Evolutionary conservation across 2,888 invertebrate species (phyloP), one percentile per base, ranked within the genome.

Genomic region (Apamea crenata): DNA sequence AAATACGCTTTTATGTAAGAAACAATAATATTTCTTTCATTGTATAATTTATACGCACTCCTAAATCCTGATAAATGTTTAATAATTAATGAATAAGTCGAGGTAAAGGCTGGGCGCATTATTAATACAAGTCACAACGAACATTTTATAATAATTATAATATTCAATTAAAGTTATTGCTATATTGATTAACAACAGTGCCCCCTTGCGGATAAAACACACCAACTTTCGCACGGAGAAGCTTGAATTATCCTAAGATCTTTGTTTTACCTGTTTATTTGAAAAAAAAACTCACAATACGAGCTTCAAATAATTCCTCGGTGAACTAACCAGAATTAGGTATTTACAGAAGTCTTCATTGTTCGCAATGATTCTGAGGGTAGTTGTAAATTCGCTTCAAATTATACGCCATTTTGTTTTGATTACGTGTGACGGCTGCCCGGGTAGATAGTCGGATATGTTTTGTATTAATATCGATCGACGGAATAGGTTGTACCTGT

Each of bases 401-500:
- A 85, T 83, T 81, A 83, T 86, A 89, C 81, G 80, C 81, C 86
- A 83, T 85, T 89, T 84, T 78, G 59, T 86, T 88, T 85, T 56
- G 2, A 69, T 84, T 89, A 86, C 83, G 87, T 92, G 88, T 90
- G 84, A 87, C 89, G 81, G 83, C 90, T 90, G 87, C 90, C 92
- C 88, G 82, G 93, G 93, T 94, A 93, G 94, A 93, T 94, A 95
- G 93, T 91, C 89, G 87, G 91, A 90, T 91, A 90, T 91, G 90
- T 93, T 94, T 93, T 93, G 91, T 91, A 91, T 76, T 91, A 89
- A 87, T 91, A 90, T 89, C 88, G 82, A 93, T 94, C 93, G 91
- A 94, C 92, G 93, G 91, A 91, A 93, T 95, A 94, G 95, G 94
- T 95, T 96, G 95, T 96, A 96, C 90, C 95, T 95, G 95, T 96